Conservation (phyloP, 1,140 invertebrate genomes). For the Drosophila murphyi region DNA sequence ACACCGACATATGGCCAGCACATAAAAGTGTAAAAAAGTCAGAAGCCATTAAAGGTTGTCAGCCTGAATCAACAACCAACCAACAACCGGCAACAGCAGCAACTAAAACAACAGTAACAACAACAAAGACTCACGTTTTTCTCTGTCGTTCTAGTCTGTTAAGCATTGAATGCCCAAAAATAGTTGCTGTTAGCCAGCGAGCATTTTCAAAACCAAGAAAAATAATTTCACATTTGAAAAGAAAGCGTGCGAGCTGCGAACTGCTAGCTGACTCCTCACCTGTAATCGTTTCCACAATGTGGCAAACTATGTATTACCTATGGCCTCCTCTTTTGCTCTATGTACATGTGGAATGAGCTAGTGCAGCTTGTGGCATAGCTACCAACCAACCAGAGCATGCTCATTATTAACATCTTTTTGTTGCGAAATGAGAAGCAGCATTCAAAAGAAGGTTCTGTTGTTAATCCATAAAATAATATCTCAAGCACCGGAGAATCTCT, state of each 20-base stretch:
- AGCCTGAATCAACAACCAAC: slow-evolving; percentile 64
- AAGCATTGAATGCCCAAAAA: slow-evolving; percentile 60
- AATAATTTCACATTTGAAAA: slow-evolving; percentile 64
- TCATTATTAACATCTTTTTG: neutral
- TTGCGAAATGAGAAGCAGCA: slow-evolving; percentile 1
- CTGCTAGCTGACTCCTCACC: slow-evolving; percentile 7
- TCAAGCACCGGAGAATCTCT: neutral
- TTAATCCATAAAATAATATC: neutral
- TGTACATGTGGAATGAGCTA: neutral
- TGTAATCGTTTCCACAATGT: slow-evolving; percentile 34
- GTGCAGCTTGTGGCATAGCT: slow-evolving; percentile 10
- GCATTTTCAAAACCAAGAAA: slow-evolving; percentile 42
- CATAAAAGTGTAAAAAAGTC: slow-evolving; percentile 74
- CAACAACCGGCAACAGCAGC: slow-evolving; percentile 7
- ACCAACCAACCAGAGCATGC: slow-evolving; percentile 12
- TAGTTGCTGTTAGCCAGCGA: slow-evolving; percentile 37
- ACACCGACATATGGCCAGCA: slow-evolving; percentile 49
- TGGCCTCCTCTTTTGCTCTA: neutral
- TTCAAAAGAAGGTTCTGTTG: neutral
- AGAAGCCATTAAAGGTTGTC: slow-evolving; percentile 75
- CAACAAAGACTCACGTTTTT: slow-evolving; percentile 19
- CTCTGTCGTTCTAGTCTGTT: slow-evolving; percentile 59
- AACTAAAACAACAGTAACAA: slow-evolving; percentile 39
- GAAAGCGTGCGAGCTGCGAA: slow-evolving; percentile 73
- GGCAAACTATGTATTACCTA: slow-evolving; percentile 26